These are phyloP conservation scores for Parnassius glacialis DNA, from an alignment of 2,888 invertebrate genomes.

Conservation along the genomic window DNA sequence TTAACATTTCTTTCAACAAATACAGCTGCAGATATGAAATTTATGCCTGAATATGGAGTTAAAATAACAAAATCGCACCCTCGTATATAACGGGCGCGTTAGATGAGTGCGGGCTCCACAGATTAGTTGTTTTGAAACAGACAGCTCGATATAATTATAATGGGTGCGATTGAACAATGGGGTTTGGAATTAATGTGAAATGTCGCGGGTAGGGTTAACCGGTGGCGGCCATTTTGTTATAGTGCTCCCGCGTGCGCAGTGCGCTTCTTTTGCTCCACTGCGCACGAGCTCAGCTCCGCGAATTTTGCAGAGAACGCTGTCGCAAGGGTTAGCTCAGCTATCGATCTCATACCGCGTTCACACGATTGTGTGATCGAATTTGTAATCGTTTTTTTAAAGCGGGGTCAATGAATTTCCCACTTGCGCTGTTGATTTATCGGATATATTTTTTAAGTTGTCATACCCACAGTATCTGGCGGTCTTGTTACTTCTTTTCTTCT, in stretches of 20 bases:
- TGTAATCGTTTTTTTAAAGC: conserved; percentile 22
- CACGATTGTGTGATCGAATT: conserved; percentile 34
- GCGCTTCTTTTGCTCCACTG: conserved; percentile 43
- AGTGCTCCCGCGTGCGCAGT: conserved; percentile 49
- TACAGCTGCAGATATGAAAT: too few species aligned
- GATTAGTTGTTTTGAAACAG: conserved; percentile 41
- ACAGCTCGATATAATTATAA: conserved; percentile 43
- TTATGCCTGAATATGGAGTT: too few species aligned
- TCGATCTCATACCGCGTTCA: conserved; percentile 39
- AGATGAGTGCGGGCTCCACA: conserved; percentile 17
- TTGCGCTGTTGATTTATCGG: conserved; percentile 18
- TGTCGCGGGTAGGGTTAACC: conserved; percentile 48
- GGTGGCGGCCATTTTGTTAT: conserved; percentile 36
- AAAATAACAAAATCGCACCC: background rate
- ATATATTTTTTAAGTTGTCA: conserved; percentile 8
- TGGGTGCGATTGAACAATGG: conserved; percentile 59
- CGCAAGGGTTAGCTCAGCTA: conserved; percentile 36
- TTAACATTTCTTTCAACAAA: too few species aligned
- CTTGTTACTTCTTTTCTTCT: too few species aligned
- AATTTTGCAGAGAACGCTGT: conserved; percentile 34
- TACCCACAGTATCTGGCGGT: background rate
- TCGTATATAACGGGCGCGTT: conserved; percentile 3
- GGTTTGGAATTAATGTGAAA: conserved; percentile 56
- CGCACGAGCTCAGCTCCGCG: conserved; percentile 53
- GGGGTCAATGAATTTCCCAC: conserved; percentile 17